phyloP scores from a whole-genome alignment of 1,140 invertebrate genomes.

The Hypsibius dujardini region DNA sequence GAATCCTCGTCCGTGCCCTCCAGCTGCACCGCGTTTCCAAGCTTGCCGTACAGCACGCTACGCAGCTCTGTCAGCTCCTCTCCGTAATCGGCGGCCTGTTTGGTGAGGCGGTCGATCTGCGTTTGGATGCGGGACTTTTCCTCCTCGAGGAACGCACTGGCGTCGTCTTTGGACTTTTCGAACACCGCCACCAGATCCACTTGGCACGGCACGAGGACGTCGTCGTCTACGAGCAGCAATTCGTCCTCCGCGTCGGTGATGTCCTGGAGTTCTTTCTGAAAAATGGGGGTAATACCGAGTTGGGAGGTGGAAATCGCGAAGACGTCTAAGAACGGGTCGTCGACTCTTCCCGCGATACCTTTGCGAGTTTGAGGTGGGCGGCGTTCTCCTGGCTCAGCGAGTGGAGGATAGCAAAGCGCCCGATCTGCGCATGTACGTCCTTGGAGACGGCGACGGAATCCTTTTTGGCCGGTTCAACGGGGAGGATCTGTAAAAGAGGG shows the following conservation, averaged over 20 bases:
- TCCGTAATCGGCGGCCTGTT: neutral
- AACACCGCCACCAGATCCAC: neutral
- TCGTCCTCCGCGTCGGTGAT: slow-evolving; percentile 10
- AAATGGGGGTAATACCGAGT: too few relatives aligned
- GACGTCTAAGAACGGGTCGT: neutral
- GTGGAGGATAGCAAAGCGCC: slow-evolving; percentile 2
- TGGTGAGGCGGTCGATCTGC: neutral
- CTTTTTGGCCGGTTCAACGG: neutral
- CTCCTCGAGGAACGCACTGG: neutral
- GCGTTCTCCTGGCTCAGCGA: neutral
- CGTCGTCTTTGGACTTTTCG: neutral
- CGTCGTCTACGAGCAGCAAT: slow-evolving; percentile 9
- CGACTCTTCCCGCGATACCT: neutral
- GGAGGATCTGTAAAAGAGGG: too few relatives aligned
- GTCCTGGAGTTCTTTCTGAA: neutral
- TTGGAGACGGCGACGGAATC: neutral
- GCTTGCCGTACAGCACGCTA: neutral
- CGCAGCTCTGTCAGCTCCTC: neutral
- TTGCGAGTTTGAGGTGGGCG: neutral
- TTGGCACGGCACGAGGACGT: neutral
- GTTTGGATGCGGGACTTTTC: neutral
- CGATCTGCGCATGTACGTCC: neutral
- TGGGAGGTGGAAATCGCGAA: neutral
- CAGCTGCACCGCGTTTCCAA: neutral
- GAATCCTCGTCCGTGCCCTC: slow-evolving; percentile 13